Base-by-base conservation (phyloP, 2,113 vertebrate species). In the Phaethornis superciliosus region DNA sequence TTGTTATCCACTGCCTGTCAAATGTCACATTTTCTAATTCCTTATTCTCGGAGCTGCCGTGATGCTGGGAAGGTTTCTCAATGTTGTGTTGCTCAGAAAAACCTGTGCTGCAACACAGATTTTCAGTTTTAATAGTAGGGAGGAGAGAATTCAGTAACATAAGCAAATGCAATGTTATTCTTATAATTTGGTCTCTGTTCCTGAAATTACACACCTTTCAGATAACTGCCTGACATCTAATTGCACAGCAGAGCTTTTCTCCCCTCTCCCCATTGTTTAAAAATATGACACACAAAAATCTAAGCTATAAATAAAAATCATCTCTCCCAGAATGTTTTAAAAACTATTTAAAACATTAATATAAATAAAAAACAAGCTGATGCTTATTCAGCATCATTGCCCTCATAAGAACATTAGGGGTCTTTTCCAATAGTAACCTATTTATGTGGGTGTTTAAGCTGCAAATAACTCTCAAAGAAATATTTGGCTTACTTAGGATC, bases 271-370 rank as follows among this genome's bases (percentile, higher is more conserved):
- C n/a, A 88, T 94, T 95, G 92, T 94, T 97, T 94, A 93, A 96
- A 96, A 95, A 96, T 33, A 72, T 95, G 93, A 78, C 93, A 91
- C 77, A 93, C 68, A 95, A 96, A 90, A 95, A 96, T 94, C 88
- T 52, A 26, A 89, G 84, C 74, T 49, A 90, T 93, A 95, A 95
- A 95, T 93, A 94, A 94, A 86, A 88, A 81, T 68, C 44, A 32
- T 77, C 56, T 71, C 69, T 88, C 71, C 60, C 63, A 23, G 60
- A 75, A 64, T 71, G 80, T 59, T 94, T 94, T 92, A 95, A 96
- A 94, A 85, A 82, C 82, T 81, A 37, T 90, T 94, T 94, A 63
- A 91, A 86, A 44, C 75, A 52, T 56, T 78, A 54, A 56, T 88
- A 47, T 93, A 93, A 95, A 94, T 93, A 88, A 93, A 92, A 94